Base-by-base conservation (phyloP, 2,797 vertebrate genomes). In the Balearica regulorum region DNA sequence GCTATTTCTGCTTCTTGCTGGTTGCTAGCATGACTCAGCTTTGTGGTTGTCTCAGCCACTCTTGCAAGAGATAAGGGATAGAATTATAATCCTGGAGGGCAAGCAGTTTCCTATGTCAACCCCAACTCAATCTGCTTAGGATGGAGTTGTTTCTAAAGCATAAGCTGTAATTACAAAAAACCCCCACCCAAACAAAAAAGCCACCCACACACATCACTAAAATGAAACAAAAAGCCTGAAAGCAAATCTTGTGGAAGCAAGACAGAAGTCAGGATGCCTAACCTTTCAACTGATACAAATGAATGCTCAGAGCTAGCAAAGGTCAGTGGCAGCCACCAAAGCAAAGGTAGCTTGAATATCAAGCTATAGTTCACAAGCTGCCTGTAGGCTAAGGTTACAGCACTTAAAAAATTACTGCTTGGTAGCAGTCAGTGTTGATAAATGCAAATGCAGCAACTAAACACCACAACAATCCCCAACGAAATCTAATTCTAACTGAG, bases 1-100 rank as follows among this genome's bases (percentile, higher is more conserved):
- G 73, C 77, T 85, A 57, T 70, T 97, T 83, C 87, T 93, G 71
- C 41, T 78, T 71, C 86, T 68, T 69, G 39, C 31, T 93, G 71
- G 75, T 21, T 91, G 57, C 71, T 89, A 71, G 78, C 35, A 75
- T 91, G 91, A 94, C 92, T 92, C 92, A 94, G 84, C 84, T 94
- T 87, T 85, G 81, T 92, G 87, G 79, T 68, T 89, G 46, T 80
- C 82, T 93, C 93, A 90, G 83, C 43, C 64, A 73, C 17, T 29
- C 81, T 94, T 60, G 33, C 64, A 93, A 93, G 73, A 95, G 82
- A 92, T 83, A 94, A 89, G 65, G 48, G 64, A 91, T 0, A 93
- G 84, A 91, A 87, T 64, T 54, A 48, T 65, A 89, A 89, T 48
- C 81, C 89, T 91, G 57, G 37, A 89, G 60, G 75, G 48, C 82